phyloP scores from a whole-genome alignment of 2,797 vertebrate species.

The Phrynocephalus guinanensis region DNA sequence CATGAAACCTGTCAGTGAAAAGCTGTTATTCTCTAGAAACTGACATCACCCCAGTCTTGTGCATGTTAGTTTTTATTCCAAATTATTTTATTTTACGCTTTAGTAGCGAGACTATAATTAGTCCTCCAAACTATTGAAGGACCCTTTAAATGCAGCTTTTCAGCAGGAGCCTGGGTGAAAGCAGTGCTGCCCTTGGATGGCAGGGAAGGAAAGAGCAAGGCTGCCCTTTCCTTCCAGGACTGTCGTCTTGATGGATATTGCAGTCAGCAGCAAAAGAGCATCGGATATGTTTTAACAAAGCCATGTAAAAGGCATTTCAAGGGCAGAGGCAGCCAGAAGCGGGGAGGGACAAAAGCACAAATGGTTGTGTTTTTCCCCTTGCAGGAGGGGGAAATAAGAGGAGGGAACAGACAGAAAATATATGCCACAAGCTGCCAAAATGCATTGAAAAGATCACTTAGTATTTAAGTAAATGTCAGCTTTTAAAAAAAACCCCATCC shows the following conservation, averaged over 20 bases:
- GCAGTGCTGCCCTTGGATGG: constrained; percentile 3
- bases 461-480: constrained; percentile 51
- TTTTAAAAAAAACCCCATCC: constrained; percentile 12
- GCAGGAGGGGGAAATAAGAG: neutral
- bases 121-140: constrained; percentile 28
- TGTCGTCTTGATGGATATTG: constrained; percentile 38
- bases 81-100: too few relatives aligned
- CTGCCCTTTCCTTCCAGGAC: constrained; percentile 51
- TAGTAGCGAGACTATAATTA: constrained; percentile 30
- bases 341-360: neutral
- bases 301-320: constrained; percentile 39
- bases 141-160: constrained; percentile 41
- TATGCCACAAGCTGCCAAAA: constrained; percentile 19
- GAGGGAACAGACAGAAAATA: constrained; percentile 33
- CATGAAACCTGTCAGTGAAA: constrained; percentile 27
- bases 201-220: constrained; percentile 1
- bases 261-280: constrained; percentile 39
- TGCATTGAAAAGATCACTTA: constrained; percentile 19
- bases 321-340: neutral
- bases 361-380: constrained; percentile 15
- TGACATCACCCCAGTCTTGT: constrained; percentile 44
- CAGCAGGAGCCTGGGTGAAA: constrained; percentile 28
- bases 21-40: constrained; percentile 43
- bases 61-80: neutral
- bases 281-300: constrained; percentile 41